These are phyloP conservation scores for Nyctereutes procyonoides DNA, from an alignment of 2,113 vertebrate species.

Conservation along the genomic window DNA sequence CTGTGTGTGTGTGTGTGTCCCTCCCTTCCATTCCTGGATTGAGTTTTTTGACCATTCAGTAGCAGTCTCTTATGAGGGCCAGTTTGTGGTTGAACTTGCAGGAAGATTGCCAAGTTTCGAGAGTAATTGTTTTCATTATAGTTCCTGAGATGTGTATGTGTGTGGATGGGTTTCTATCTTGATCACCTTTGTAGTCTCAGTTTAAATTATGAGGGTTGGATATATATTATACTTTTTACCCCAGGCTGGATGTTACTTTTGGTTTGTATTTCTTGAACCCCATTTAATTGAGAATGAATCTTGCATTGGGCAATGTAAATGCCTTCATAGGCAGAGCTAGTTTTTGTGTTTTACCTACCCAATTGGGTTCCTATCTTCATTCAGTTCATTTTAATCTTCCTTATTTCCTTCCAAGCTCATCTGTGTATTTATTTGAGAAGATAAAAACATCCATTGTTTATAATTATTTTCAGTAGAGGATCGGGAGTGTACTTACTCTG, in stretches of 20 bases:
- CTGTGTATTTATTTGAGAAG: slow-evolving; percentile 49
- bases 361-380: not conserved
- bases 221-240: not conserved
- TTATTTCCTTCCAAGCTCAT: slow-evolving; percentile 40
- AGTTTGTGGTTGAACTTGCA: not conserved
- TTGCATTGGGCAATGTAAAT: slow-evolving; percentile 7
- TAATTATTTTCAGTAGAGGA: slow-evolving; percentile 38
- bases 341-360: slow-evolving; percentile 30
- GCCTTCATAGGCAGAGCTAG: not conserved
- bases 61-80: not conserved
- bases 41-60: slow-evolving; percentile 28
- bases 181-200: slow-evolving; percentile 1
- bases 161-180: slow-evolving; percentile 9
- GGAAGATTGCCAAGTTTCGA: slow-evolving; percentile 56
- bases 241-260: slow-evolving; percentile 16
- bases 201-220: slow-evolving; percentile 11
- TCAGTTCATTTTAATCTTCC: not conserved
- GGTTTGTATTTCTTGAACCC: not conserved
- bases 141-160: not conserved
- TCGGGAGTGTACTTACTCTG: slow-evolving; percentile 19
- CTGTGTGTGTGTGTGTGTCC: not conserved
- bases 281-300: not conserved
- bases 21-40: not conserved
- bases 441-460: slow-evolving; percentile 44
- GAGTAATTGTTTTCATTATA: slow-evolving; percentile 33